Evolutionary conservation across 2,888 invertebrate species (phyloP), one percentile per base, ranked within the genome.

Genomic region (Hartigia nigra): DNA sequence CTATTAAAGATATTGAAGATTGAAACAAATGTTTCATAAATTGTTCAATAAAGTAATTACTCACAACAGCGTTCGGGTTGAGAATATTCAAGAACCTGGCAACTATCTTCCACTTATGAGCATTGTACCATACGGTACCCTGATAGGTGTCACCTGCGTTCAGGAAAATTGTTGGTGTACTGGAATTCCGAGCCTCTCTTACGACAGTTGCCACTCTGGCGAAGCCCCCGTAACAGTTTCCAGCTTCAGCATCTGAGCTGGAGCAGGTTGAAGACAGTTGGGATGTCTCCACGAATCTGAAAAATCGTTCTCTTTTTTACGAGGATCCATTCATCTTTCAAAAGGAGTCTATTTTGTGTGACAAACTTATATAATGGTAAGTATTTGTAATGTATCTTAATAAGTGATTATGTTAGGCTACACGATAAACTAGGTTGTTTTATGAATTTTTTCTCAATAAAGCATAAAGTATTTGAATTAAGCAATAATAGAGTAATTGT

Each of bases 111-210:
- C 96, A 96, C 86, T 96, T 96, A 92, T 96, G 96, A 12, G 96
- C 92, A 11, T 95, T 95, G 92, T 96, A 98, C 96, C 97, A 98
- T 0, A 96, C 93, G 0, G 97, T 96, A 0, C 98, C 98, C 1
- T 97, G 97, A 91, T 96, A 98, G 0, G 97, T 97, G 91, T 98
- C 98, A 0, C 98, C 98, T 0, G 97, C 98, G 89, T 98, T 98
- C n/a, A 98, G 93, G 88, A 97, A 97, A 5, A 98, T 88, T 0
- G 96, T 95, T 0, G 95, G 94, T 0, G 93, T 94, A 55, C 94
- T 94, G 35, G 93, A 92, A 81, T 92, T 90, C 70, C 95, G 92
- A n/a, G 94, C 95, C 86, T 94, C 92, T 70, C 95, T 94, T 3
- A 96, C 93, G 55, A 93, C 88, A 74, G 93, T 92, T 12, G 95